These are phyloP conservation scores for Falco peregrinus DNA, from an alignment of 2,797 vertebrate genomes.

Conservation along the genomic window DNA sequence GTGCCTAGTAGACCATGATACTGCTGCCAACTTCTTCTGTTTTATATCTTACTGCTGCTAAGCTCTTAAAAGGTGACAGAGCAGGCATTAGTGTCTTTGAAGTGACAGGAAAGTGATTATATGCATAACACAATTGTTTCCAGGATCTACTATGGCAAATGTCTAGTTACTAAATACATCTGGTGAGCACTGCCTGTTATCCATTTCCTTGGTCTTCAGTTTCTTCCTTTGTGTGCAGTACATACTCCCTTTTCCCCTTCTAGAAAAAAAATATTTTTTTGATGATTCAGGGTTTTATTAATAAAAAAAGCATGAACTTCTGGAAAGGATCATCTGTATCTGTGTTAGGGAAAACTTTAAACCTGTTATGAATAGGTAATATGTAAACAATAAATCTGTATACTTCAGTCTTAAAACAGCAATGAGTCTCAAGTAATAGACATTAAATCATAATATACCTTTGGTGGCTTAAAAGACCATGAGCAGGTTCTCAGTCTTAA, in stretches of 20 bases:
- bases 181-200: not conserved
- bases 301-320: not conserved
- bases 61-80: constrained; percentile 72
- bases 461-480: not conserved
- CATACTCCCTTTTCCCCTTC: not conserved
- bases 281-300: not conserved
- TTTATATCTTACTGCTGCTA: constrained; percentile 63
- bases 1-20: constrained; percentile 66
- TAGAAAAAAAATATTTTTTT: not conserved
- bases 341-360: not conserved
- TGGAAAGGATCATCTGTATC: not conserved
- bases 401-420: not conserved
- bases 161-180: constrained; percentile 28
- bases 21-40: constrained; percentile 50
- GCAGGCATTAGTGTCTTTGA: constrained; percentile 72
- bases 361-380: not conserved
- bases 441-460: not conserved
- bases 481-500: not conserved
- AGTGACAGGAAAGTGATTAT: constrained; percentile 70
- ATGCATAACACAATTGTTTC: constrained; percentile 63
- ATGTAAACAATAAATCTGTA: not conserved
- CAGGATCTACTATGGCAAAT: constrained; percentile 52
- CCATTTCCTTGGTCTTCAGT: not conserved
- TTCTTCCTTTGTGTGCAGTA: not conserved
- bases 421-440: not conserved